phyloP scores from a whole-genome alignment of 2,797 vertebrate species.

The Crax fasciolata region DNA sequence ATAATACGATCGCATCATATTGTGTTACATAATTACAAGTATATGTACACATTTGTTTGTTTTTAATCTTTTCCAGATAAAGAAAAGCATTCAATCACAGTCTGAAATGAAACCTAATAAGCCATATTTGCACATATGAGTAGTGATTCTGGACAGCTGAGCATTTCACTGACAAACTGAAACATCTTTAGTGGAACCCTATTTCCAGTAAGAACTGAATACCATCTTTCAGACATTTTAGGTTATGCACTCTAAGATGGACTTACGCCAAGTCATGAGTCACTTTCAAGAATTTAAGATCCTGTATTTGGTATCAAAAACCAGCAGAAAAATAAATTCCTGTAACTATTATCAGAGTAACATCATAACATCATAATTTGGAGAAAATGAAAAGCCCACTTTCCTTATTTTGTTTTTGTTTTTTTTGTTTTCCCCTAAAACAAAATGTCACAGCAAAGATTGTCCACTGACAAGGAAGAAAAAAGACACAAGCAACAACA shows the following conservation, averaged over 20 bases:
- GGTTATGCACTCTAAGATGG: constrained; percentile 11
- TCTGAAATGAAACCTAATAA: constrained; percentile 6
- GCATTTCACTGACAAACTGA: neutral
- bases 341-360: constrained; percentile 16
- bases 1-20: neutral
- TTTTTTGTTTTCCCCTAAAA: neutral
- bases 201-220: constrained; percentile 44
- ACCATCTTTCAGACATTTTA: constrained; percentile 41
- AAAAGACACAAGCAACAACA: neutral
- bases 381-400: constrained; percentile 3
- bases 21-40: neutral
- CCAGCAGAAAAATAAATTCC: constrained; percentile 7
- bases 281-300: constrained; percentile 14
- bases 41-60: neutral
- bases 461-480: neutral
- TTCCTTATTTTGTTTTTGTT: neutral
- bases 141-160: neutral
- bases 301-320: neutral
- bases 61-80: neutral
- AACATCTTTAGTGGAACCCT: neutral
- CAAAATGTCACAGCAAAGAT: neutral
- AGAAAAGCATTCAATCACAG: neutral
- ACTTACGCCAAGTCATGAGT: constrained; percentile 21
- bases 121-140: neutral
- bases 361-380: neutral